Conservation (phyloP, 2,888 invertebrate genomes). For the Pharmacophagus antenor region DNA sequence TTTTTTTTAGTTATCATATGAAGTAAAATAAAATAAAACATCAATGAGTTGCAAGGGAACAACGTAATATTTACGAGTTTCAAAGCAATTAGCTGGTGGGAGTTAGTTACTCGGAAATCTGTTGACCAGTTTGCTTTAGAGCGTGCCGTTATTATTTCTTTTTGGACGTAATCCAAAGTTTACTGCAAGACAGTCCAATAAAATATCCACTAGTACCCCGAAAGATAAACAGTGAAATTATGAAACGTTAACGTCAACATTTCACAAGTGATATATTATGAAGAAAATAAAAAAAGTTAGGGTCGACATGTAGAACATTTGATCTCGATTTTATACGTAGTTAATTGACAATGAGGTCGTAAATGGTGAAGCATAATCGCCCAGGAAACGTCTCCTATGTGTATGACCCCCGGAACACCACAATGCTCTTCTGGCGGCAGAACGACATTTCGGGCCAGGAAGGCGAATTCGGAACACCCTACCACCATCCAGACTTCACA, state of each 20-base stretch:
- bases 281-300: neutral
- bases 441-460: too few relatives aligned
- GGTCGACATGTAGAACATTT: too few relatives aligned
- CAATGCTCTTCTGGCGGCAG: too few relatives aligned
- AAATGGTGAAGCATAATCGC: too few relatives aligned
- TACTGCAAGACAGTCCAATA: constrained; percentile 1
- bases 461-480: too few relatives aligned
- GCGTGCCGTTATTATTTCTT: constrained; percentile 8
- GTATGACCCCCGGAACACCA: too few relatives aligned
- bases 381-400: too few relatives aligned
- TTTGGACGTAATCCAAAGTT: constrained; percentile 19
- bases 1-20: neutral
- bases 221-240: constrained; percentile 4
- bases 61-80: neutral
- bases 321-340: too few relatives aligned
- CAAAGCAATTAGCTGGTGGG: constrained; percentile 7
- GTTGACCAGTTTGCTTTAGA: neutral
- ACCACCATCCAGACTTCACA: too few relatives aligned
- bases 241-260: neutral
- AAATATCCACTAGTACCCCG: constrained; percentile 2
- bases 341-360: too few relatives aligned
- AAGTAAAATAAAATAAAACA: neutral
- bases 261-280: neutral
- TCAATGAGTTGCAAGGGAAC: neutral
- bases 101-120: constrained; percentile 4